Conservation (phyloP, 1,140 invertebrate species). For the Bilobella aurantiaca region DNA sequence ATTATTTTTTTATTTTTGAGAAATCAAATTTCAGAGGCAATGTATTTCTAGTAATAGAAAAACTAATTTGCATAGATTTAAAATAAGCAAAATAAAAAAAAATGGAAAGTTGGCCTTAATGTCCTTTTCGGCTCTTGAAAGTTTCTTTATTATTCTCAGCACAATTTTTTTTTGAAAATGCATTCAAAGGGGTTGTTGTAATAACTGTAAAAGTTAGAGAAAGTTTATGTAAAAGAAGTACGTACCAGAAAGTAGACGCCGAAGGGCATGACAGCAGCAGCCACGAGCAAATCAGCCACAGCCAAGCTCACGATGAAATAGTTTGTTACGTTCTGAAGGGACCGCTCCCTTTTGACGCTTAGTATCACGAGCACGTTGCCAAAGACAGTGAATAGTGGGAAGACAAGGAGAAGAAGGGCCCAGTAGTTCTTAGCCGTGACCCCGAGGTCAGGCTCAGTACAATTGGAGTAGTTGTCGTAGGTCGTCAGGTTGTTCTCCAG, state of each 20-base stretch:
- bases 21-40: too few relatives aligned
- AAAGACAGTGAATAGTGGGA: slow-evolving; percentile 87
- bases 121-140: too few relatives aligned
- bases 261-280: slow-evolving; percentile 94
- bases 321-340: slow-evolving; percentile 89
- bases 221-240: neutral
- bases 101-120: too few relatives aligned
- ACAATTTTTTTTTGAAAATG: too few relatives aligned
- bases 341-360: slow-evolving; percentile 77
- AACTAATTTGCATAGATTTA: too few relatives aligned
- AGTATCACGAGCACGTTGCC: slow-evolving; percentile 94
- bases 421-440: slow-evolving; percentile 54
- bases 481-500: neutral
- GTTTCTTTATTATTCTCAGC: too few relatives aligned
- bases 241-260: slow-evolving; percentile 93
- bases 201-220: neutral
- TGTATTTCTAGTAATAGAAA: too few relatives aligned
- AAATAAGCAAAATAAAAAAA: too few relatives aligned
- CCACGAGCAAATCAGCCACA: slow-evolving; percentile 82
- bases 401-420: slow-evolving; percentile 73
- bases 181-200: neutral
- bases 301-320: slow-evolving; percentile 91
- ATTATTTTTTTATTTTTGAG: too few relatives aligned
- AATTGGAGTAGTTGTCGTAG: neutral
- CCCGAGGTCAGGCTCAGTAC: neutral